phyloP scores from a whole-genome alignment of 30 jellyfish, hydroid and myxozoan species.

The Hydra vulgaris region DNA sequence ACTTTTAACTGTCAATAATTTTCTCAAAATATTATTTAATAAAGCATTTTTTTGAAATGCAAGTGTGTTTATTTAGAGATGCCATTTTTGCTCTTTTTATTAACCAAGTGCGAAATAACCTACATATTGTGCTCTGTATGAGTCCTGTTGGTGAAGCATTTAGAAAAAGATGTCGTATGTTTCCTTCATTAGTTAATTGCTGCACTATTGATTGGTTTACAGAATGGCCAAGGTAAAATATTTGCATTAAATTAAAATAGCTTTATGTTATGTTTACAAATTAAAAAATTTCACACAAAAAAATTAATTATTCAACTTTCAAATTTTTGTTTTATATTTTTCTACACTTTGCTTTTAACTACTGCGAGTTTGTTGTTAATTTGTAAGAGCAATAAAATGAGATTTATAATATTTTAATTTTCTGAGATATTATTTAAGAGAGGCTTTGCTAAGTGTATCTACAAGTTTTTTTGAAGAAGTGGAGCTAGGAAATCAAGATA shows the following conservation, averaged over 20 bases:
- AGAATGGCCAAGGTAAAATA: conserved; percentile 87
- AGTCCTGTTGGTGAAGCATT: conserved; percentile 98
- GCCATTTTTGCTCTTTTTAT: conserved; percentile 66
- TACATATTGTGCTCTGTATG: conserved; percentile 83
- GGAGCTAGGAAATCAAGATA: conserved; percentile 65
- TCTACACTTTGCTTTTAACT: too few species aligned
- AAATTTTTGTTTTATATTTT: too few species aligned
- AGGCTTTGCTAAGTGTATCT: conserved; percentile 70
- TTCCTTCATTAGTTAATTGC: conserved; percentile 87
- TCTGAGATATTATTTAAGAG: conserved; percentile 49
- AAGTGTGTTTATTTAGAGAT: conserved; percentile 37
- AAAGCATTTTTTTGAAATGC: background rate
- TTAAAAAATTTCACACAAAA: too few species aligned
- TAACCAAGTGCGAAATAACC: conserved; percentile 73
- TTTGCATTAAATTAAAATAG: background rate
- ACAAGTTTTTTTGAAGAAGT: conserved; percentile 74
- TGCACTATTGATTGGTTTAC: conserved; percentile 95
- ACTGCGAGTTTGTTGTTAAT: too few species aligned
- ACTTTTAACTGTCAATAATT: too few species aligned
- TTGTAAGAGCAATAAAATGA: too few species aligned
- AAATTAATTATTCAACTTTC: too few species aligned
- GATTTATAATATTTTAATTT: too few species aligned
- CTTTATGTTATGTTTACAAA: background rate
- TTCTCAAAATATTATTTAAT: background rate
- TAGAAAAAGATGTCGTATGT: conserved; percentile 90